Base-by-base conservation (phyloP, 2,797 vertebrate genomes). In the Crocodylus rhombifer region DNA sequence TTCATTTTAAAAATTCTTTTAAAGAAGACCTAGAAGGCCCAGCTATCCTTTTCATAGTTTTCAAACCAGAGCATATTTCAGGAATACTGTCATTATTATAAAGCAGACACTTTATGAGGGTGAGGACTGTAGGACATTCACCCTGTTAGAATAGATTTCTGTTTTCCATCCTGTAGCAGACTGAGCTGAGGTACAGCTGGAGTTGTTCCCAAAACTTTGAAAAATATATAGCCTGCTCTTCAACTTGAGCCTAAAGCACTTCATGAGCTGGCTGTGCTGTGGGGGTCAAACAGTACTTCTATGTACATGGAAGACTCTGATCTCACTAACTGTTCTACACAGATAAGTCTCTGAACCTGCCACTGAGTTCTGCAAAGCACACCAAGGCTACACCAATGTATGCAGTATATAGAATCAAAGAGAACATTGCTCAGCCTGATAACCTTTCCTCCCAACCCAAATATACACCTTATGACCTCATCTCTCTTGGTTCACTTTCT, bases 61-160 rank as follows among this genome's bases (percentile, higher is more conserved):
- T 20, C 77, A 93, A 77, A 17, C 2, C 69, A 42, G 25, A 80
- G 4, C 28, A 67, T 61, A 82, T 63, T 91, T 78, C 84, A 79
- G 78, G 83, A 56, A 91, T 83, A 77, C 78, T 94, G 82, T 93
- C 63, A 76, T 73, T 61, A 76, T 73, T 71, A 61, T 62, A 94
- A 90, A 95, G 87, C 14, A n/a, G 76, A 11, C 21, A 77, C 86
- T 93, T 96, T 96, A 92, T 77, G 96, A 94, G 91, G 81, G 62
- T 56, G 58, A 89, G 26, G 64, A 86, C 1, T 6, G 61, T 33
- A 84, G 90, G 84, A 42, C 86, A 90, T 90, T 89, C 58, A 74
- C 69, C 30, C 20, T 30, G 30, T 82, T 71, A 26, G 58, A 23
- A 81, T 81, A 71, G 17, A 10, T 69, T 83, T 95, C 95, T 96